Conservation (phyloP, 2,797 vertebrate genomes). For the Alectoris magna region DNA sequence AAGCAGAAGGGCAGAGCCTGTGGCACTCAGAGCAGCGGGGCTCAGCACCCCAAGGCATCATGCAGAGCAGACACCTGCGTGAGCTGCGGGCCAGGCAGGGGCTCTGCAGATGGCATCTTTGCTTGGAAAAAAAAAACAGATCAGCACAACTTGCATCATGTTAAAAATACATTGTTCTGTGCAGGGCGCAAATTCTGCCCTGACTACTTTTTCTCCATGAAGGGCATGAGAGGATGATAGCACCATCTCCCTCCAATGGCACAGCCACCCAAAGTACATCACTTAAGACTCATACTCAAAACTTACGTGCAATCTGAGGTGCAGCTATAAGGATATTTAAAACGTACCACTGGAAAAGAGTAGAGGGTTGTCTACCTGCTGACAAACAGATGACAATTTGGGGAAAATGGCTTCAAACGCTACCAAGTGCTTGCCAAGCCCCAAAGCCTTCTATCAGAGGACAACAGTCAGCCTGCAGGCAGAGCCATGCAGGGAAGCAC, state of each 20-base stretch:
- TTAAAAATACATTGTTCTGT: background rate
- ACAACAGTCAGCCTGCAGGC: background rate
- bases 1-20: background rate
- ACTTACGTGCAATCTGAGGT: background rate
- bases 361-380: background rate
- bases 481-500: background rate
- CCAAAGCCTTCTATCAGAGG: background rate
- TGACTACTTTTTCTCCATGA: background rate
- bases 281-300: background rate
- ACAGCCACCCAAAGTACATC: background rate
- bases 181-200: background rate
- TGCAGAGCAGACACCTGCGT: constrained; percentile 60
- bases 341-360: background rate
- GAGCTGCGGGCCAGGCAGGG: constrained; percentile 18
- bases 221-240: background rate
- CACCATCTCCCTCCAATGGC: background rate
- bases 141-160: background rate
- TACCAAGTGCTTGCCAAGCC: background rate
- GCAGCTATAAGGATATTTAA: background rate
- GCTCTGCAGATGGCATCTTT: constrained; percentile 34
- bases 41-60: background rate
- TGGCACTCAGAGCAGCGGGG: constrained; percentile 30
- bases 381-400: background rate
- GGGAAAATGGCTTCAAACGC: background rate
- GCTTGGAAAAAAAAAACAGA: background rate